Evolutionary conservation across 2,888 invertebrate species (phyloP), one percentile per base, ranked within the genome.

Genomic region (Cyclophora punctaria): DNA sequence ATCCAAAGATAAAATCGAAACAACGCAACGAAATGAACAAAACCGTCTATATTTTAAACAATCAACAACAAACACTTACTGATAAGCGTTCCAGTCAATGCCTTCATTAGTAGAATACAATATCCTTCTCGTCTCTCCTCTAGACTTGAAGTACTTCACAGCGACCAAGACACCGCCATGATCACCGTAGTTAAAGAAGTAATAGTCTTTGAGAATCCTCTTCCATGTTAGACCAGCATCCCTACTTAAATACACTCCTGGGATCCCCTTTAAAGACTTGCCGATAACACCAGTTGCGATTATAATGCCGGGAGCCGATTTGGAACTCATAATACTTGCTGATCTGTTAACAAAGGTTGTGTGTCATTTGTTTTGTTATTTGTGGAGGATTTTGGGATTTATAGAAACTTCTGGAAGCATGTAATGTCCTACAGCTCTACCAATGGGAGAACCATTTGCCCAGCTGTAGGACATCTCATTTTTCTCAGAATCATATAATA

Each of bases 121-220:
- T 48, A 98, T 90, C 66, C 94, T 92, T 58, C 93, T 90, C 0
- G 96, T 96, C 74, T 94, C 93, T 1, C 93, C 94, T 48, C 92
- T 90, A 0, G 91, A 90, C 73, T 93, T 94, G 78, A 92, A 95
- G 71, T 94, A 95, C 67, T 93, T 93, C 0, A 96, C 95, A 0
- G 97, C 96, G 0, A 96, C 94, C 35, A 97, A 77, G 0, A 97
- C 90, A 33, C 96, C 97, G 0, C 97, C 97, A 71, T 97, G 96
- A 81, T 98, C 97, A 3, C 96, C 97, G 83, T 96, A 93, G 69
- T 95, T 94, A 79, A 95, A 96, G 79, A 95, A 93, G 69, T 95
- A 95, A 67, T 94, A 93, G 58, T 95, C 95, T 67, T 93, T 92
- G 3, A 96, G 82, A 48, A 95, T 93, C 75, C 94, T 91, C 61